A percentile compares a stretch with the other conserved stretches of the same genome.
Conservation (phyloP, 2,888 invertebrate genomes). For the Pachliopta kotzebuea region DNA sequence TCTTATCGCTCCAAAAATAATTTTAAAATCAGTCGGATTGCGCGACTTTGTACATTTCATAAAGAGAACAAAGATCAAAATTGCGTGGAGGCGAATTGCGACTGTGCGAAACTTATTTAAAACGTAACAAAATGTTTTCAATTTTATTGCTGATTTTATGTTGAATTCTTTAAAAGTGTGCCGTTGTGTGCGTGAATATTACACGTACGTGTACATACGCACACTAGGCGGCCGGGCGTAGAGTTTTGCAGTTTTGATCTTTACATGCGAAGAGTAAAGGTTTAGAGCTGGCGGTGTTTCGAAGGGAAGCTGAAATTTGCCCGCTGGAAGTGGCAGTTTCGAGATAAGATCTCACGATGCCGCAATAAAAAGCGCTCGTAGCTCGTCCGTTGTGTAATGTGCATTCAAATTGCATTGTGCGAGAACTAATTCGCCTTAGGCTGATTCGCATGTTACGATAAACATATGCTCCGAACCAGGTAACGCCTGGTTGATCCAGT, state of each 20-base stretch:
- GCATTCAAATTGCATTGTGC: constrained; percentile 81
- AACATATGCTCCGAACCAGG: constrained; percentile 74
- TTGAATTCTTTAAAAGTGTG: constrained; percentile 76
- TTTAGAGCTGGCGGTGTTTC: constrained; percentile 50
- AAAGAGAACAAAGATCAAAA: constrained; percentile 56
- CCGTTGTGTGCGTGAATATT: constrained; percentile 59
- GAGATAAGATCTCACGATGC: constrained; percentile 80
- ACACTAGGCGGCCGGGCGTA: constrained; percentile 48
- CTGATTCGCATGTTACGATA: constrained; percentile 78
- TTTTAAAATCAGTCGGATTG: constrained; percentile 51
- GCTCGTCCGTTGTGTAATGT: constrained; percentile 80
- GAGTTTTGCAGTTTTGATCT: constrained; percentile 49
- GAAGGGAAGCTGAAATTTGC: constrained; percentile 73
- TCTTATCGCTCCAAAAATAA: constrained; percentile 78
- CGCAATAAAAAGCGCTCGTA: constrained; percentile 79
- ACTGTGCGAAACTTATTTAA: constrained; percentile 73
- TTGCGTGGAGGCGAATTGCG: constrained; percentile 45
- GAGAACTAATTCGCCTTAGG: constrained; percentile 80
- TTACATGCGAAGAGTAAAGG: constrained; percentile 54
- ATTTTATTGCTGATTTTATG: constrained; percentile 80
- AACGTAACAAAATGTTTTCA: constrained; percentile 80
- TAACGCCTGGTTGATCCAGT: constrained; percentile 35
- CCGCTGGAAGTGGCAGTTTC: constrained; percentile 79
- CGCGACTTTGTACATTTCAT: constrained; percentile 56
- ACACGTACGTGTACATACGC: constrained; percentile 56